Evolutionary conservation across 2,797 vertebrate species (phyloP).

Genomic region (Clarias platycephalus): DNA sequence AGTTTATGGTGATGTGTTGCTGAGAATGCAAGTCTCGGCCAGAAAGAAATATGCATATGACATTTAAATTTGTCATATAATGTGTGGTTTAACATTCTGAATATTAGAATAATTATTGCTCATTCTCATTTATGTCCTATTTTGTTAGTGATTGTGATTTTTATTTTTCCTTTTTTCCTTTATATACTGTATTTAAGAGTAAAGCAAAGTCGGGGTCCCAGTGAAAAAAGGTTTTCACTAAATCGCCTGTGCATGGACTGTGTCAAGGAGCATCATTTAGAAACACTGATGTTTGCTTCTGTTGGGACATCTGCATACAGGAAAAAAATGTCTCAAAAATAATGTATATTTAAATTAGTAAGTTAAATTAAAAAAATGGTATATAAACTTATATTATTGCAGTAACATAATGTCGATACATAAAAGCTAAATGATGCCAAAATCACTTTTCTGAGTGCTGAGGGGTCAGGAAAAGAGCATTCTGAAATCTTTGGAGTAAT

Average conservation of each 20-base stretch:
- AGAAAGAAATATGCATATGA: neutral
- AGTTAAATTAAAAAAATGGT: too few relatives aligned
- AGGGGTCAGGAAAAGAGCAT: neutral
- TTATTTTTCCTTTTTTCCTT: neutral
- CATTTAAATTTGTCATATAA: neutral
- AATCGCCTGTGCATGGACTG: neutral
- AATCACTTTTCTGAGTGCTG: neutral
- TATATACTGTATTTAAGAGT: neutral
- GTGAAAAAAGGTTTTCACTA: neutral
- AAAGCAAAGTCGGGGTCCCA: neutral
- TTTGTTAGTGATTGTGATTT: neutral
- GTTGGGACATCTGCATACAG: neutral
- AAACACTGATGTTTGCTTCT: neutral
- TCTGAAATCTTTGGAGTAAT: neutral
- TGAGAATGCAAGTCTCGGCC: neutral
- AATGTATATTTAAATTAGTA: too few relatives aligned
- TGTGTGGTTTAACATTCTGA: neutral
- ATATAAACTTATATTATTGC: too few relatives aligned
- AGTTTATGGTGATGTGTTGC: neutral
- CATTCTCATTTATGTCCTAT: neutral
- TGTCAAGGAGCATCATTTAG: neutral
- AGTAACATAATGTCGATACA: too few relatives aligned
- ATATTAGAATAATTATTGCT: neutral
- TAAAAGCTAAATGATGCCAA: too few relatives aligned
- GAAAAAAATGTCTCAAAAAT: too few relatives aligned